Evolutionary conservation across 2,113 vertebrate species (phyloP), one percentile per base, ranked within the genome.

Genomic region (Psephotus haematonotus): DNA sequence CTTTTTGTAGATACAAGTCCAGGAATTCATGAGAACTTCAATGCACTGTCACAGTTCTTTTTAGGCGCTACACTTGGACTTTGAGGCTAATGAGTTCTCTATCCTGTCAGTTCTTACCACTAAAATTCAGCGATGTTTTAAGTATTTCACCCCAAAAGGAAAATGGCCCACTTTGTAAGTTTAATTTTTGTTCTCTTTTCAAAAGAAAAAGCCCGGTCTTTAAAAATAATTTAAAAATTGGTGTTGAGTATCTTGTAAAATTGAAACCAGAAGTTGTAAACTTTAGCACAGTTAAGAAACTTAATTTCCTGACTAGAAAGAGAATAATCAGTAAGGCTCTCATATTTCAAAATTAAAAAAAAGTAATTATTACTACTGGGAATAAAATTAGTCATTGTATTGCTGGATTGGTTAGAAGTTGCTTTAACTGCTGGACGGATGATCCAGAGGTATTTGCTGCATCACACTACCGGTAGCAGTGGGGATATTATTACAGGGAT

Each of bases 121-220:
- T 90, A 80, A 93, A 95, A 90, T 77, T 94, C 90, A 76, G 37
- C 1, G 5, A 52, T 80, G 46, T 94, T 96, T 94, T 74, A 92
- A 82, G 25, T 94, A 86, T 95, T 88, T 96, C 82, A 94, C 79
- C 31, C 70, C 77, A 64, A 92, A 95, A 93, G 79, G 76, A 90
- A 92, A 92, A 77, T 75, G 39, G 33, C 27, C 63, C 79, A 67
- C 68, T 93, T 95, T 90, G 24, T 94, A 86, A 92, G 76, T 86
- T 88, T 83, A 77, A 80, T 65, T 92, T 95, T 60, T 84, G 33
- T 91, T 95, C 29, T 74, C 31, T 82, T 79, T 86, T 88, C 63
- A 64, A 88, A 92, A 93, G 71, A 55, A 91, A 53, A 88, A 84
- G 57, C 5, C 20, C 24, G 7, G n/a, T 70, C 41, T 90, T 94